Percentiles rank a stretch among this genome's conserved stretches.
Conservation (phyloP, 2,797 vertebrate genomes). For the Halcyon leucocephala region DNA sequence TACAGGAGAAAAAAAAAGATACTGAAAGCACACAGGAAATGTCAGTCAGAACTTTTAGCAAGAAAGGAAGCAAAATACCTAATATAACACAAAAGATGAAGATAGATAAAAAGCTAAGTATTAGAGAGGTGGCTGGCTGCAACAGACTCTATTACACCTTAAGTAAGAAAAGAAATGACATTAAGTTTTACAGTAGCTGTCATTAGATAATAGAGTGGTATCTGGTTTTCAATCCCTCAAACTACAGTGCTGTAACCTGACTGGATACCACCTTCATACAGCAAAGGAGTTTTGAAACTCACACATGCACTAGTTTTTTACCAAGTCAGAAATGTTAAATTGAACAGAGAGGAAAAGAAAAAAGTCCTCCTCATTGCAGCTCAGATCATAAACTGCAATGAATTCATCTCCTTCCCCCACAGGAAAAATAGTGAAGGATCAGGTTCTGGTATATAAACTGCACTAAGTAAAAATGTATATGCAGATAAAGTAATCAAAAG, state of each 20-base stretch:
- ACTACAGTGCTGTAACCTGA: background rate
- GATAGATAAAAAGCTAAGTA: background rate
- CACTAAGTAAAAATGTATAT: background rate
- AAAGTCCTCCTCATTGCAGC: background rate
- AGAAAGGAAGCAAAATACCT: background rate
- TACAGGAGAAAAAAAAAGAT: background rate
- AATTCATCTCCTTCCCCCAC: background rate
- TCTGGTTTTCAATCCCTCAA: background rate
- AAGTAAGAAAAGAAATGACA: background rate
- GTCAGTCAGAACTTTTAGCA: background rate
- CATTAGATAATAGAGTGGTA: background rate
- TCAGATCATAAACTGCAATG: background rate
- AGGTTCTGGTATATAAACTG: background rate
- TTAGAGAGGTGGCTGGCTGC: background rate
- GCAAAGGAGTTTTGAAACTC: background rate
- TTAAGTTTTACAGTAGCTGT: background rate
- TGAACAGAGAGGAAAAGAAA: background rate
- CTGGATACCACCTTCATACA: background rate
- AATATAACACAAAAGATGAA: background rate
- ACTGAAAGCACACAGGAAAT: background rate
- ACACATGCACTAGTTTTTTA: background rate
- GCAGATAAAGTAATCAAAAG: background rate
- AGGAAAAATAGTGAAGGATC: background rate
- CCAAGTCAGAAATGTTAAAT: background rate
- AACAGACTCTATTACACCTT: background rate